These are phyloP conservation scores for Leucosticte australis DNA, from an alignment of 2,113 vertebrate species.

Conservation along the genomic window DNA sequence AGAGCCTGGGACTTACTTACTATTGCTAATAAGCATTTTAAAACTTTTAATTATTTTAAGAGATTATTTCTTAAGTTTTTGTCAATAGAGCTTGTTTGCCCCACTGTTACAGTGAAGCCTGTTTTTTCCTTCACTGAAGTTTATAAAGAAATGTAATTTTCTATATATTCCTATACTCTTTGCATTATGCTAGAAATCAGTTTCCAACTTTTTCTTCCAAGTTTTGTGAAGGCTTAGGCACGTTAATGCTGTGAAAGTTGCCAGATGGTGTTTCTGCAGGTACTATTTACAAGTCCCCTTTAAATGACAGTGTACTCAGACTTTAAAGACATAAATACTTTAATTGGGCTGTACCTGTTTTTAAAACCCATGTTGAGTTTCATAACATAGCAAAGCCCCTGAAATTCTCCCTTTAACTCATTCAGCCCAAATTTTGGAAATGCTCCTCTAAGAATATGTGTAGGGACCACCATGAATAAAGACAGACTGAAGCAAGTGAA, in stretches of 20 bases:
- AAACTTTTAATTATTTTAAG: neutral
- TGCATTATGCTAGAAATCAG: neutral
- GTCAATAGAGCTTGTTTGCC: neutral
- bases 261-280: neutral
- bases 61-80: neutral
- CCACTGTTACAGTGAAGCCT: neutral
- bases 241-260: neutral
- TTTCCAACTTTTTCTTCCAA: neutral
- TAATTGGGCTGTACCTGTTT: neutral
- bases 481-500: neutral
- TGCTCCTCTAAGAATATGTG: neutral
- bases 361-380: neutral
- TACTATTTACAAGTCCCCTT: neutral
- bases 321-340: neutral
- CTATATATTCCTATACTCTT: neutral
- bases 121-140: neutral
- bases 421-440: neutral
- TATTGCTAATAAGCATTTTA: neutral
- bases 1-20: neutral
- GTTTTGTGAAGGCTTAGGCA: neutral
- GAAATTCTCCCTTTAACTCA: neutral
- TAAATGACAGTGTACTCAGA: neutral
- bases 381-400: neutral
- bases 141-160: neutral
- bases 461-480: neutral